Conservation (phyloP, 2,888 invertebrate species). For the Oscheius myriophilus region DNA sequence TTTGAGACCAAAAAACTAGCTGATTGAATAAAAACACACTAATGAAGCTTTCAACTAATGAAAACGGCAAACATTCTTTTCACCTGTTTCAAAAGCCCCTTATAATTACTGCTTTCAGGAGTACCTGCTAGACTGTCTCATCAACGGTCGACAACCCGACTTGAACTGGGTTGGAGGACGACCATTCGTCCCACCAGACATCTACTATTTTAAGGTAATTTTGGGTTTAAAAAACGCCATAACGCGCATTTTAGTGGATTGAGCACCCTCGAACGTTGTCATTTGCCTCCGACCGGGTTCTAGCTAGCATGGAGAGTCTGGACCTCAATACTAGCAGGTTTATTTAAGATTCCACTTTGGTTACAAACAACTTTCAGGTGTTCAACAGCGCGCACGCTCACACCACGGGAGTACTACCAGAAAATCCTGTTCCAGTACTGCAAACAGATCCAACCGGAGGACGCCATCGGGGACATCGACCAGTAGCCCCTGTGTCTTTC, state of each 20-base stretch:
- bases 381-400: conserved; percentile 68
- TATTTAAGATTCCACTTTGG: not conserved
- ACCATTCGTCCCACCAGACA: conserved; percentile 70
- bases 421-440: conserved; percentile 69
- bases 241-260: conserved; percentile 61
- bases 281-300: conserved; percentile 67
- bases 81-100: no score
- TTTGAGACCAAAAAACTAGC: no score
- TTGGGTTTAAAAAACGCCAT: not conserved
- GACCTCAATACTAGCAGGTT: conserved; percentile 66
- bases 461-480: conserved; percentile 53
- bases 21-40: no score
- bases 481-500: conserved; percentile 31
- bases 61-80: no score
- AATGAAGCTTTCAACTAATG: no score
- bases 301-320: conserved; percentile 70
- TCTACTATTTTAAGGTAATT: conserved; percentile 67
- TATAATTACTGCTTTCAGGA: conserved; percentile 43
- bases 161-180: conserved; percentile 68
- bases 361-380: conserved; percentile 46
- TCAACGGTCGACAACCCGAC: conserved; percentile 69
- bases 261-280: conserved; percentile 70
- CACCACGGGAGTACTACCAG: conserved; percentile 70
- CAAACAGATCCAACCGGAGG: conserved; percentile 59
- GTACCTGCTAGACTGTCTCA: conserved; percentile 70